phyloP scores from a whole-genome alignment of 2,797 vertebrate genomes.

The Morus bassanus region DNA sequence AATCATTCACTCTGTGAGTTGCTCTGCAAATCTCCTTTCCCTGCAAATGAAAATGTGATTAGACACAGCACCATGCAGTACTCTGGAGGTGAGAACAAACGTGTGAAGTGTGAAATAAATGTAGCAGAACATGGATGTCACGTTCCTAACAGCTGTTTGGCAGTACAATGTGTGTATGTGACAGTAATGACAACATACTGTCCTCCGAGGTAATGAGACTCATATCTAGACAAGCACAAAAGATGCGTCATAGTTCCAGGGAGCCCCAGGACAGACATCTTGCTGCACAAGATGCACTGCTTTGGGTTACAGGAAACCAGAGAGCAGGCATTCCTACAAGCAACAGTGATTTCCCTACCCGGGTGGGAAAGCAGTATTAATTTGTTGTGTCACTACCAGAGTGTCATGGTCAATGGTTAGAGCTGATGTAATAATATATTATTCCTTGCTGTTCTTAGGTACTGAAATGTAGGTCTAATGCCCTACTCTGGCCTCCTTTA shows the following conservation, averaged over 20 bases:
- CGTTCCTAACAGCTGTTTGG: constrained; percentile 49
- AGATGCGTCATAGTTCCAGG: neutral
- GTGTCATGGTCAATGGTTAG: neutral
- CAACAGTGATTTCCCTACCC: neutral
- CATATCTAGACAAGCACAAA: neutral
- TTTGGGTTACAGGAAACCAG: neutral
- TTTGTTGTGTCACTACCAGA: neutral
- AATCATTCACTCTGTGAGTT: neutral
- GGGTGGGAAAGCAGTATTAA: neutral
- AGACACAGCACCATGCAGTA: constrained; percentile 1
- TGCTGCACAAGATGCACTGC: neutral
- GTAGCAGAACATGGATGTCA: constrained; percentile 6
- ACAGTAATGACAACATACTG: constrained; percentile 22
- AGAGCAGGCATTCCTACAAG: neutral
- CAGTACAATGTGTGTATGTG: constrained; percentile 14
- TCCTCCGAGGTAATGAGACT: constrained; percentile 24
- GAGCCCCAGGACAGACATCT: neutral
- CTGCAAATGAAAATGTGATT: constrained; percentile 43
- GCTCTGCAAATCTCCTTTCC: neutral
- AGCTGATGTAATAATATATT: neutral
- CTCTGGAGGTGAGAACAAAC: constrained; percentile 31
- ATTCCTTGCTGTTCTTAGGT: neutral
- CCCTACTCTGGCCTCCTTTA: neutral
- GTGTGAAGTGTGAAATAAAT: constrained; percentile 53
- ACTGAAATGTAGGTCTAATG: neutral